Base-by-base conservation (phyloP, 2,797 vertebrate species). In the Furcifer pardalis region DNA sequence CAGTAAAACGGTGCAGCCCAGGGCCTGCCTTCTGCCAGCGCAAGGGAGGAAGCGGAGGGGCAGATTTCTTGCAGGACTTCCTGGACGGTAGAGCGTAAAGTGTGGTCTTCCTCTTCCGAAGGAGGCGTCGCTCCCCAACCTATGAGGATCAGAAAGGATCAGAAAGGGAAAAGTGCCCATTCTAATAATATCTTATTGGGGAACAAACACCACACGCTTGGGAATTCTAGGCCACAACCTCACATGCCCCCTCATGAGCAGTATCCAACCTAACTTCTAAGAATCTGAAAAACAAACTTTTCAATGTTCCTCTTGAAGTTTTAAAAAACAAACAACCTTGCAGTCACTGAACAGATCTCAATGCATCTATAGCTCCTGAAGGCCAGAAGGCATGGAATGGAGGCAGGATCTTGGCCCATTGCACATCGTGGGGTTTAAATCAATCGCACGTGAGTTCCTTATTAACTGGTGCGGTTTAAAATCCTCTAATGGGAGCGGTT, bases 1-100 rank as follows among this genome's bases (percentile, higher is more conserved):
- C 98, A 98, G 87, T 97, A 97, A 83, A 97, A 94, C 49, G 96
- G 88, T 2, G 87, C 52, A 21, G 65, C 93, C 42, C 4, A 87
- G 37, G 92, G 89, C 77, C 89, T 87, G 44, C 71, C 85, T 83
- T 92, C 89, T 5, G 42, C 32, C 9, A 77, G 87, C 75, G 89
- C 74, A 30, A 60, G 25, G 8, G 52, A 42, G 37, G 84, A 85
- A 12, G 83, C 19, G 15, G 1, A 30, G 60, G 84, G 90, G 69
- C 90, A 69, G 5, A 92, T 89, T 7, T 84, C 81, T 8, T 79
- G 73, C 75, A 99, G 95, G 83, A 99, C 94, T 79, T 95, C 94
- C 52, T 94, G 89, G 65, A 97, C 95, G 2, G 92, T 90, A 76
- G 84, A 85, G 5, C 19, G 83, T 19, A 95, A 82, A 7, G 15